These are phyloP conservation scores for Hipparchia semele DNA, from an alignment of 2,888 invertebrate genomes.

Conservation along the genomic window DNA sequence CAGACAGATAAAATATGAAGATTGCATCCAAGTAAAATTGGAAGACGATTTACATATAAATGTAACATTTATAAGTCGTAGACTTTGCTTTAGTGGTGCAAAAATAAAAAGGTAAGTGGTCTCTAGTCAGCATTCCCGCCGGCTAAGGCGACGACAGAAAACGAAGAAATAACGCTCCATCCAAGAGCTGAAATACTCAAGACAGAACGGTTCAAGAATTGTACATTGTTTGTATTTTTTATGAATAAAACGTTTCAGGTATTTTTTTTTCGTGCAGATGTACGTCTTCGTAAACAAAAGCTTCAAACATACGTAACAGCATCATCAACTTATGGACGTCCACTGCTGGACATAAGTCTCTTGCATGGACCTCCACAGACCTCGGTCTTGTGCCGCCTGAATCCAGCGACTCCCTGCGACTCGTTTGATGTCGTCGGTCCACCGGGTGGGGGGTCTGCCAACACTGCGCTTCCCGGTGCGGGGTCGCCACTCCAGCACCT, in stretches of 20 bases:
- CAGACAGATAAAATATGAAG: background rate
- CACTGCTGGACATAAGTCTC: no score
- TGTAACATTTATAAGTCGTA: conserved; percentile 61
- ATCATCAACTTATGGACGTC: no score
- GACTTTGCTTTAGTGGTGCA: conserved; percentile 60
- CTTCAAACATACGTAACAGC: background rate
- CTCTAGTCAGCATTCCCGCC: conserved; percentile 60
- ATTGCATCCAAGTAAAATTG: conserved; percentile 5
- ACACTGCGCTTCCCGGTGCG: no score
- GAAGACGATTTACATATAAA: conserved; percentile 59
- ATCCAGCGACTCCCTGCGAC: no score
- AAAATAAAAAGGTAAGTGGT: conserved; percentile 62
- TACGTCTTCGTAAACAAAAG: conserved; percentile 14
- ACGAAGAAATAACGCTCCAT: conserved; percentile 68
- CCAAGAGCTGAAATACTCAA: conserved; percentile 65
- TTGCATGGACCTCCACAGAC: no score
- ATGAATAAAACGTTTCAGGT: conserved; percentile 45
- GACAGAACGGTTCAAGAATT: conserved; percentile 62
- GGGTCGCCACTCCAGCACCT: no score
- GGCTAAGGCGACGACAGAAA: conserved; percentile 67
- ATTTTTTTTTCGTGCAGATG: conserved; percentile 14
- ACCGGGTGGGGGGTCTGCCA: no score
- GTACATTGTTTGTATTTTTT: conserved; percentile 59
- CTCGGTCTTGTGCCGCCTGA: no score
- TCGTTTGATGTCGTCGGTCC: no score